phyloP scores from a whole-genome alignment of 2,113 vertebrate genomes.

The Lophura nycthemera region DNA sequence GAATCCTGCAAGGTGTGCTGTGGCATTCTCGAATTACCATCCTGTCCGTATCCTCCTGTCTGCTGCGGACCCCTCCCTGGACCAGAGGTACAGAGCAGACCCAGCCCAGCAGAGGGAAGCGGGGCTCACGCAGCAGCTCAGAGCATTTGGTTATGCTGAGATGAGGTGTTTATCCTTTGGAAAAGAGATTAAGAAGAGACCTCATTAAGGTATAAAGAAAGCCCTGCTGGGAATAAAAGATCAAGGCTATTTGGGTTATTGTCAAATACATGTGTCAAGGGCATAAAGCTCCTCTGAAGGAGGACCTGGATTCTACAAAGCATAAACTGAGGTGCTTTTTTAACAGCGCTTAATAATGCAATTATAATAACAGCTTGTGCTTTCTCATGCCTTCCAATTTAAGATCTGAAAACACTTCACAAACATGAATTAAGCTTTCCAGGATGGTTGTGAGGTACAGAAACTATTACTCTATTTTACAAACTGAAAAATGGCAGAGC shows the following conservation, averaged over 20 bases:
- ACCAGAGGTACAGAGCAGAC: background rate
- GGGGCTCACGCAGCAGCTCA: background rate
- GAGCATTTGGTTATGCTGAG: background rate
- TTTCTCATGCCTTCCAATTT: constrained; percentile 53
- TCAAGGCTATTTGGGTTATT: constrained; percentile 60
- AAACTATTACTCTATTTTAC: constrained; percentile 23
- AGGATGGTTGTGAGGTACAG: background rate
- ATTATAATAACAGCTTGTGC: constrained; percentile 49
- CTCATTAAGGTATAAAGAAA: constrained; percentile 60
- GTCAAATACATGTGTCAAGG: constrained; percentile 34
- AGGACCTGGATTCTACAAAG: background rate
- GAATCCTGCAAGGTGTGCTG: rapidly evolving
- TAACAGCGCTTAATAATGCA: constrained; percentile 50
- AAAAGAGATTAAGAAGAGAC: constrained; percentile 39
- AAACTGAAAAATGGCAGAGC: background rate
- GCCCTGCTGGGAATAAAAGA: constrained; percentile 53
- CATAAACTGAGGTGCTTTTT: background rate
- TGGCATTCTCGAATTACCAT: no score
- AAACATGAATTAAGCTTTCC: constrained; percentile 56
- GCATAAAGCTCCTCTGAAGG: constrained; percentile 45
- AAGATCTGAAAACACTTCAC: constrained; percentile 48
- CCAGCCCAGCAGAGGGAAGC: background rate
- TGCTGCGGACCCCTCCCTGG: background rate
- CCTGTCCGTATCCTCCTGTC: no score
- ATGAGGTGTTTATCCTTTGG: constrained; percentile 18